phyloP scores from a whole-genome alignment of 2,113 vertebrate species.

The Tauraco erythrolophus region DNA sequence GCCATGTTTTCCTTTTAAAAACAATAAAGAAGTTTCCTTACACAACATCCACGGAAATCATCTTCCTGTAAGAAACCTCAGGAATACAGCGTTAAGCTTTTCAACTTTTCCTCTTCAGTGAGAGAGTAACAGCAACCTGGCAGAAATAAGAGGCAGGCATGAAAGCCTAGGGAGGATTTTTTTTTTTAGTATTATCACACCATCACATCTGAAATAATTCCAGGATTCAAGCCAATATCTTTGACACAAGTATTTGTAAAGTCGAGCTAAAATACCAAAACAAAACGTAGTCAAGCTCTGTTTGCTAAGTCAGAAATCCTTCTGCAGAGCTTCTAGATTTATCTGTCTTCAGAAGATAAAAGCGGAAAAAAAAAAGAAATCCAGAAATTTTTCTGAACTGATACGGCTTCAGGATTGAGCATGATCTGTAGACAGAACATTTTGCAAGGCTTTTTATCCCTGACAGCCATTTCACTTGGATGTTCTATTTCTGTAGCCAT shows the following conservation, averaged over 20 bases:
- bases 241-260: conserved; percentile 42
- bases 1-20: not conserved
- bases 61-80: not conserved
- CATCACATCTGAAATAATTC: conserved; percentile 22
- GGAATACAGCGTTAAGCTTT: not conserved
- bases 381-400: conserved; percentile 3
- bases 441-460: conserved; percentile 23
- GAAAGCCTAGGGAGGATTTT: conserved; percentile 9
- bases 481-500: conserved; percentile 16
- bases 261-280: conserved; percentile 25
- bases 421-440: not conserved
- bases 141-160: not conserved
- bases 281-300: not conserved
- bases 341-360: not conserved
- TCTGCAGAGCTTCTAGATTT: not conserved
- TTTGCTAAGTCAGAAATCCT: conserved; percentile 25
- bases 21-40: not conserved
- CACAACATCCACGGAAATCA: not conserved
- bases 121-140: not conserved
- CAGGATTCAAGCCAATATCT: conserved; percentile 52
- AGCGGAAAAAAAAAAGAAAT: not conserved
- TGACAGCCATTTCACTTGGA: not conserved
- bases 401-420: not conserved
- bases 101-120: not conserved
- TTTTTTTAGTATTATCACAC: conserved; percentile 50